Conservation (phyloP, 1,140 invertebrate genomes). For the Hycleus phaleratus region DNA sequence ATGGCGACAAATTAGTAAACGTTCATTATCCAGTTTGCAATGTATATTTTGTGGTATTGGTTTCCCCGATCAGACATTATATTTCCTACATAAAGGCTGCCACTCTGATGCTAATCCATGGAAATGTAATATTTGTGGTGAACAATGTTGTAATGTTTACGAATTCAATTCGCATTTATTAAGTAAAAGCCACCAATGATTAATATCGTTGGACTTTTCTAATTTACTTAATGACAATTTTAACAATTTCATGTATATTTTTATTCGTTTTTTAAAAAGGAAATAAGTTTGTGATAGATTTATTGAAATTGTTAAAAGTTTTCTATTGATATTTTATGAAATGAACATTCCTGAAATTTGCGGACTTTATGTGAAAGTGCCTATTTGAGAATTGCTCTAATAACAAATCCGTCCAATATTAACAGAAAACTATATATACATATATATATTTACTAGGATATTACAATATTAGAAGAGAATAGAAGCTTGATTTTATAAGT, state of each 20-base stretch:
- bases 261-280: too few species aligned
- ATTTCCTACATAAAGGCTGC: slow-evolving; percentile 94
- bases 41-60: slow-evolving; percentile 88
- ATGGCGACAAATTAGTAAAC: slow-evolving; percentile 35
- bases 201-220: not conserved
- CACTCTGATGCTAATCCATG: slow-evolving; percentile 95
- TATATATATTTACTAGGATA: slow-evolving; percentile 12
- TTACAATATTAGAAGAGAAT: slow-evolving; percentile 11
- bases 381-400: slow-evolving; percentile 11
- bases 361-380: slow-evolving; percentile 2
- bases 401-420: slow-evolving; percentile 9
- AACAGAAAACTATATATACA: slow-evolving; percentile 10
- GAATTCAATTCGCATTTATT: slow-evolving; percentile 95
- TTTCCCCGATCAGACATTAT: slow-evolving; percentile 90
- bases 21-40: slow-evolving; percentile 33
- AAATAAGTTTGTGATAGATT: slow-evolving; percentile 8
- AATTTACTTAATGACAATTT: too few species aligned
- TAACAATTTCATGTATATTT: too few species aligned
- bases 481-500: slow-evolving; percentile 11
- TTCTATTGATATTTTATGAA: not conserved
- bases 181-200: slow-evolving; percentile 77
- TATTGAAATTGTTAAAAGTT: not conserved
- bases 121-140: slow-evolving; percentile 96
- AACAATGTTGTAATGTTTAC: slow-evolving; percentile 86
- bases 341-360: slow-evolving; percentile 1